Evolutionary conservation across 2,888 invertebrate genomes (phyloP), one percentile per base, ranked within the genome.

Genomic region (Kuschelorhynchus macadamiae): DNA sequence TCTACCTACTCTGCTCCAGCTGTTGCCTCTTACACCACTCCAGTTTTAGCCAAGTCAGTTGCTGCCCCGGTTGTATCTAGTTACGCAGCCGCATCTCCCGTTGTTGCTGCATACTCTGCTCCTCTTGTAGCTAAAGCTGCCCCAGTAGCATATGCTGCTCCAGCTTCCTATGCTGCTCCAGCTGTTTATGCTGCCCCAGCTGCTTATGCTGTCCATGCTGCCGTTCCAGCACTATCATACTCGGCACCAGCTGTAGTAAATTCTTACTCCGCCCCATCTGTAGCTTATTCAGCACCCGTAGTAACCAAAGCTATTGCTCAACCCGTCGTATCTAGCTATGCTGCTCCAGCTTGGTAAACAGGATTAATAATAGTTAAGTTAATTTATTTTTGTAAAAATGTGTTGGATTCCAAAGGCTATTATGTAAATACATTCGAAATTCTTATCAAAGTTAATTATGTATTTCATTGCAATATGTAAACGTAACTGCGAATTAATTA

Each of bases 11-110:
- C 65, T 20, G 46, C 66, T 2, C 74, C 79, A 42, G 74, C 75
- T 21, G 52, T 64, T 17, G 57, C 70, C 8, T 12, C 78, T 42
- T 76, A 76, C 59, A 73, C 76, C 33, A 62, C 65, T 42, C 65
- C 66, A 44, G 46, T 41, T 36, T 18, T 32, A 4, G 60, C 61
- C 20, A 46, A 63, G 14, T 11, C 47, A 21, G 32, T 14, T 12
- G 52, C 9, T 14, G 4, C 25, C 3, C 12, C 49, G 1, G 30
- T 9, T 12, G 50, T 50, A 14, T n/a, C 18, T 39, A 14, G 36
- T 16, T 42, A 25, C 25, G 3, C 65, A 18, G 67, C 65, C 30
- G 33, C 60, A 25, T 55, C 67, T 36, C 20, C 59, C n/a, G 55
- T 56, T 32, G 64, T 49, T 9, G 16, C 32, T 2, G 9, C 59